A percentile compares a stretch with the other conserved stretches of the same genome.
Conservation (phyloP, 2,797 vertebrate species). For the Betta splendens region DNA sequence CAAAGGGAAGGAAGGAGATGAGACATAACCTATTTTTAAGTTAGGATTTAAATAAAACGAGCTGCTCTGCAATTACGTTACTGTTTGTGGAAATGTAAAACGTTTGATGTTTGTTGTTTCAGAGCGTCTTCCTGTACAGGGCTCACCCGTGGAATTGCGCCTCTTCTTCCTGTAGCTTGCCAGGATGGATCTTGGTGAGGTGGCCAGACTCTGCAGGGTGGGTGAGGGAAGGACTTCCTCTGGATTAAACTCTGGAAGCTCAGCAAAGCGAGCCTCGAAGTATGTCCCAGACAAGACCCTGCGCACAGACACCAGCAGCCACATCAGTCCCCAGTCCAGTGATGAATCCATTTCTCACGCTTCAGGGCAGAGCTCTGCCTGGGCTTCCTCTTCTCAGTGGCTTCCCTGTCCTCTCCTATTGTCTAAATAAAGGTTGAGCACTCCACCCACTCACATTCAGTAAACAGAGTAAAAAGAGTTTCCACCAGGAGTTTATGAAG, state of each 20-base stretch:
- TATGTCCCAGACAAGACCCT: conserved; percentile 89
- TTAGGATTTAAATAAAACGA: not conserved
- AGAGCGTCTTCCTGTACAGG: not conserved
- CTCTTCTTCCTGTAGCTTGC: conserved; percentile 92
- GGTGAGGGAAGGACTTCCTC: conserved; percentile 93
- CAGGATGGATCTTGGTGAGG: conserved; percentile 91
- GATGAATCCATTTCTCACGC: conserved; percentile 16
- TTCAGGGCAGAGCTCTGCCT: conserved; percentile 25
- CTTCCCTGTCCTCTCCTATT: conserved; percentile 31
- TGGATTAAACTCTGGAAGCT: conserved; percentile 91
- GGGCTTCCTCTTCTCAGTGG: conserved; percentile 30
- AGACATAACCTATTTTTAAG: not conserved
- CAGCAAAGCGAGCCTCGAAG: conserved; percentile 92
- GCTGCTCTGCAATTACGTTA: not conserved
- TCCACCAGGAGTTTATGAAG: conserved; percentile 34
- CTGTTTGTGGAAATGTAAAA: too few relatives aligned
- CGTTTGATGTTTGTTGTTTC: not conserved
- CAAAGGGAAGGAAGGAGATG: not conserved
- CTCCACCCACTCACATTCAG: conserved; percentile 53
- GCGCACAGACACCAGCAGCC: conserved; percentile 23
- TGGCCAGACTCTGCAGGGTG: conserved; percentile 91
- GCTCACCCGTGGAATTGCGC: conserved; percentile 90
- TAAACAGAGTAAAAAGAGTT: conserved; percentile 53
- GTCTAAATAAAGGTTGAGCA: conserved; percentile 51
- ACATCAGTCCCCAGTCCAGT: not conserved